Evolutionary conservation across 2,797 vertebrate species (phyloP).

Genomic region (Rhabdophis nuchalis): DNA sequence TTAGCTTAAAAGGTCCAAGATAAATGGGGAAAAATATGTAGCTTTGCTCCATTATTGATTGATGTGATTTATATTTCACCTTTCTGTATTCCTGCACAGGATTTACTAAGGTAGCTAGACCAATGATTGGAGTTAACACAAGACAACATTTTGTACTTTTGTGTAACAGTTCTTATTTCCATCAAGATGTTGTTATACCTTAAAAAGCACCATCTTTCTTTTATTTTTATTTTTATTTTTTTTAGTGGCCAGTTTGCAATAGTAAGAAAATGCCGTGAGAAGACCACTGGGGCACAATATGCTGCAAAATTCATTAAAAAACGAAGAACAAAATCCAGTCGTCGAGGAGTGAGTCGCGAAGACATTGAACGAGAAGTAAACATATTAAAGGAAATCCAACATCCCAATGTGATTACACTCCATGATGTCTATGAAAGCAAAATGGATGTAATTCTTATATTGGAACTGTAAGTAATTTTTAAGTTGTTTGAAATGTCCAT

Average conservation of each 20-base stretch:
- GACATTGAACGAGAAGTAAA: constrained; percentile 95
- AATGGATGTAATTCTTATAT: constrained; percentile 92
- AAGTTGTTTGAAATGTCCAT: not conserved
- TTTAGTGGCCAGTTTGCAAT: constrained; percentile 92
- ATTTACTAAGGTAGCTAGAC: not conserved
- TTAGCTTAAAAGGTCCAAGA: not conserved
- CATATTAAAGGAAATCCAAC: constrained; percentile 93
- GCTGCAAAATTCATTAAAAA: constrained; percentile 98
- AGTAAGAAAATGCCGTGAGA: constrained; percentile 90
- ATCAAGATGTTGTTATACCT: not conserved
- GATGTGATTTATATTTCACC: not conserved
- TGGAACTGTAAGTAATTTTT: constrained; percentile 90
- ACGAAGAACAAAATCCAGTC: constrained; percentile 90
- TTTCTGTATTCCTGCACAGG: not conserved
- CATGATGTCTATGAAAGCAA: constrained; percentile 96
- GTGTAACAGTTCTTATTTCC: not conserved
- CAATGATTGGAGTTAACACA: not conserved
- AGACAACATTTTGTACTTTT: not conserved
- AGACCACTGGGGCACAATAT: constrained; percentile 79
- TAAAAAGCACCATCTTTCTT: not conserved
- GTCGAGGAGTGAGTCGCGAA: constrained; percentile 87
- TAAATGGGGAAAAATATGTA: not conserved
- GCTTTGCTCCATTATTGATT: not conserved
- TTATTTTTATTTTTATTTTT: not conserved
- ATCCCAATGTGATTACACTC: constrained; percentile 92